phyloP scores from a whole-genome alignment of 1,140 invertebrate species.

The Holcopasites calliopsidis region DNA sequence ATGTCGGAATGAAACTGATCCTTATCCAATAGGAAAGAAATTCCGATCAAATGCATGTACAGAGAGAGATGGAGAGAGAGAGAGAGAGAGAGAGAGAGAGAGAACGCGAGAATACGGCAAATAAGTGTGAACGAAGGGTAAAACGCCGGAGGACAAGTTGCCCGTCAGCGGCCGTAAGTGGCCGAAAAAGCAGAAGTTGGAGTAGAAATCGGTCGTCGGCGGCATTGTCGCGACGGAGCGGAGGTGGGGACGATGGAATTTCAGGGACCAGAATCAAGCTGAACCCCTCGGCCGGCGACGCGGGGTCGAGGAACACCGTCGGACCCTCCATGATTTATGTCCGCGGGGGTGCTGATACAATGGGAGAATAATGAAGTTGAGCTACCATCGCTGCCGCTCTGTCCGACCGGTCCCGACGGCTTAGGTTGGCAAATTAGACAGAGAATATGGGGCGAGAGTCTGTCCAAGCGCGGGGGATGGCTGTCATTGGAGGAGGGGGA shows the following conservation, averaged over 20 bases:
- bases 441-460: slow-evolving; percentile 65
- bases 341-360: slow-evolving; percentile 68
- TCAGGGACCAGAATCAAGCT: slow-evolving; percentile 51
- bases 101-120: background rate
- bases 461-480: slow-evolving; percentile 48
- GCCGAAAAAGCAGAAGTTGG: slow-evolving; percentile 57
- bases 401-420: slow-evolving; percentile 61
- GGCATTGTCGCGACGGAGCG: slow-evolving; percentile 19
- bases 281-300: slow-evolving; percentile 46
- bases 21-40: too few relatives aligned
- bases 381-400: slow-evolving; percentile 52
- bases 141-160: slow-evolving; percentile 41
- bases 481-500: background rate
- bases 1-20: too few relatives aligned
- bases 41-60: too few relatives aligned
- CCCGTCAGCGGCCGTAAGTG: slow-evolving; percentile 4
- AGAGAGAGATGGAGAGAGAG: too few relatives aligned
- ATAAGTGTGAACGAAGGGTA: slow-evolving; percentile 1
- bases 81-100: too few relatives aligned
- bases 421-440: slow-evolving; percentile 68
- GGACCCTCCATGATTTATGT: slow-evolving; percentile 70
- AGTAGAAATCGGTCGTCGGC: slow-evolving; percentile 42
- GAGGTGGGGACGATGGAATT: slow-evolving; percentile 33
- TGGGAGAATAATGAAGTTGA: slow-evolving; percentile 72
- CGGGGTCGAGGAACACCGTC: slow-evolving; percentile 36